These are phyloP conservation scores for Equus quagga DNA, from an alignment of 2,113 vertebrate species.

Conservation along the genomic window DNA sequence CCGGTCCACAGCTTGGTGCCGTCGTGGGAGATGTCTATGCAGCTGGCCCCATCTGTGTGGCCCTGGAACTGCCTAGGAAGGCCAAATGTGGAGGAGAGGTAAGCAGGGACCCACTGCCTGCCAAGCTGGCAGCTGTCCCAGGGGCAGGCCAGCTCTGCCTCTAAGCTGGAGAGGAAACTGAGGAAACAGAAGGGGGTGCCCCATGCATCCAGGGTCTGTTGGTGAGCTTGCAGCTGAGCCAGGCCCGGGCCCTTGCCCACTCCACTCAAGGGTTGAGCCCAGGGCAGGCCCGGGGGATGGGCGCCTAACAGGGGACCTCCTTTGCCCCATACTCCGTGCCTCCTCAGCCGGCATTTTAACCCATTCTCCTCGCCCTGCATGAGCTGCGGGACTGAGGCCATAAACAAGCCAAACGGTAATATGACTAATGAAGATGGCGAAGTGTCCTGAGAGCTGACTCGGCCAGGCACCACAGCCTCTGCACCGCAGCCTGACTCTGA, in stretches of 20 bases:
- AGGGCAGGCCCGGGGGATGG: not conserved
- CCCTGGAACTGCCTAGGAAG: constrained; percentile 95
- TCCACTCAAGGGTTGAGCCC: not conserved
- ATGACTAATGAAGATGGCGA: not conserved
- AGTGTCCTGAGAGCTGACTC: accelerated
- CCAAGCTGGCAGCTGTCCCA: not conserved
- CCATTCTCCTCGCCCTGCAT: not conserved
- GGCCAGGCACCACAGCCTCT: not conserved
- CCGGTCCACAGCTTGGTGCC: constrained; percentile 98
- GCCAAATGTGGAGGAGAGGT: not conserved
- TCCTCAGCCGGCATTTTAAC: too few species aligned
- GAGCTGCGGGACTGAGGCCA: not conserved
- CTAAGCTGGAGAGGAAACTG: not conserved
- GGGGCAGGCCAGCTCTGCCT: not conserved
- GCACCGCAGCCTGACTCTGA: accelerated
- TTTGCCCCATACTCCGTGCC: accelerated
- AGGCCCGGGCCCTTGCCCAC: not conserved
- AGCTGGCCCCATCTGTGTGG: constrained; percentile 98
- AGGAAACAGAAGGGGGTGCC: not conserved
- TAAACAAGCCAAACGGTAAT: accelerated
- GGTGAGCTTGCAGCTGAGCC: not conserved
- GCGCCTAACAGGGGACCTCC: not conserved
- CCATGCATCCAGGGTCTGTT: accelerated
- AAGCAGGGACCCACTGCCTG: not conserved
- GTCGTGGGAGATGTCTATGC: constrained; percentile 97